Conservation (phyloP, 1,140 invertebrate genomes). For the Yoshiicerus persimilis region DNA sequence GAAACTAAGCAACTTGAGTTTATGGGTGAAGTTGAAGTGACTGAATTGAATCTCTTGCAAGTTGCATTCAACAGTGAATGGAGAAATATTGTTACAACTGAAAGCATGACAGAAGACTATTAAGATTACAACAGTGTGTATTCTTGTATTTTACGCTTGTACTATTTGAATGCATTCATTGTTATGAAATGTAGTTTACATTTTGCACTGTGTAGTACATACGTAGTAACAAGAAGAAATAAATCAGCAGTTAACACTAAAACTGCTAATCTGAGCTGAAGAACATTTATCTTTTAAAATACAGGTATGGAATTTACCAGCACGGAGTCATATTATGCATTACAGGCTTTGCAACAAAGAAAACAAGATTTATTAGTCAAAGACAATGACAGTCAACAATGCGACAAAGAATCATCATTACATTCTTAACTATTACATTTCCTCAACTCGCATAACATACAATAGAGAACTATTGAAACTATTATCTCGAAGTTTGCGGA, state of each 20-base stretch:
- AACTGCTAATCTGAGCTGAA: neutral
- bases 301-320: neutral
- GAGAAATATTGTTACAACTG: neutral
- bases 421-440: slow-evolving; percentile 1
- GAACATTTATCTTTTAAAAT: neutral
- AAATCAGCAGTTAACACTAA: neutral
- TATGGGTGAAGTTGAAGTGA: too few species aligned
- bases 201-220: neutral
- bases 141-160: neutral
- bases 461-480: neutral
- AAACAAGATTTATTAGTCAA: slow-evolving; percentile 12
- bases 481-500: neutral
- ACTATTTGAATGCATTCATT: neutral
- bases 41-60: neutral
- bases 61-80: neutral
- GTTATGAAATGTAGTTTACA: neutral
- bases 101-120: neutral
- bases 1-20: too few species aligned
- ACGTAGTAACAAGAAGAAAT: neutral
- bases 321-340: neutral
- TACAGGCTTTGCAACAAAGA: neutral
- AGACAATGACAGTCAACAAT: neutral
- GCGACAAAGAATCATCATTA: neutral
- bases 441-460: neutral
- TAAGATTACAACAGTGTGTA: neutral